Base-by-base conservation (phyloP, 2,113 vertebrate genomes). In the Megaptera novaeangliae region DNA sequence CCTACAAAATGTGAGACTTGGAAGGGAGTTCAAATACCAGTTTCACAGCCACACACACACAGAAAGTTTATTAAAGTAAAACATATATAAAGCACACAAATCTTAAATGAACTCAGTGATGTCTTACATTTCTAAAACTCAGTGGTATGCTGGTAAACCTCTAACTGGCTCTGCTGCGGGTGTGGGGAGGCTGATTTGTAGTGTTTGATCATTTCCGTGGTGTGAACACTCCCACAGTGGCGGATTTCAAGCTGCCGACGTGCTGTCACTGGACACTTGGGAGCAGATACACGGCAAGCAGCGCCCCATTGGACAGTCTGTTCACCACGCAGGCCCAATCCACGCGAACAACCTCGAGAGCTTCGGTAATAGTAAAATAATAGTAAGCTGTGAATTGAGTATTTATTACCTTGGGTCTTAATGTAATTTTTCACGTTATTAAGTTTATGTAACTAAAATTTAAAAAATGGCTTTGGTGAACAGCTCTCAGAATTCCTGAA, bases 341-440 rank as follows among this genome's bases (percentile, higher is more conserved):
- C 44, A 11, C 1, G 2, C 8, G 20, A 25, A 6, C 2, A 17
- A 15, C 44, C 20, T 6, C 0, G 5, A 39, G 20, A 25, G 44
- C 63, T 18, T 1, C 15, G 34, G 0, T 10, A 36, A 46, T 14
- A 25, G 31, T n/a, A 12, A 21, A 12, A 82, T 17, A 0, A 41
- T 15, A 68, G 34, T 15, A n/a, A 68, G 44, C 17, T 34, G 36
- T 6, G 34, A 23, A 36, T n/a, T 8, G 14, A 10, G 14, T 25
- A 49, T 15, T n/a, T 36, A 41, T 2, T 6, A 59, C 36, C 85
- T 72, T 69, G 15, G 5, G 20, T 87, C 41, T 44, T 15, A 31
- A 57, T 5, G 68, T 88, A 25, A 72, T 5, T n/a, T 63, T 41
- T 31, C 29, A 63, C 55, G 12, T 29, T 29, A 25, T 21, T 49